phyloP scores from a whole-genome alignment of 1,140 invertebrate species.

The Ridgeia piscesae region DNA sequence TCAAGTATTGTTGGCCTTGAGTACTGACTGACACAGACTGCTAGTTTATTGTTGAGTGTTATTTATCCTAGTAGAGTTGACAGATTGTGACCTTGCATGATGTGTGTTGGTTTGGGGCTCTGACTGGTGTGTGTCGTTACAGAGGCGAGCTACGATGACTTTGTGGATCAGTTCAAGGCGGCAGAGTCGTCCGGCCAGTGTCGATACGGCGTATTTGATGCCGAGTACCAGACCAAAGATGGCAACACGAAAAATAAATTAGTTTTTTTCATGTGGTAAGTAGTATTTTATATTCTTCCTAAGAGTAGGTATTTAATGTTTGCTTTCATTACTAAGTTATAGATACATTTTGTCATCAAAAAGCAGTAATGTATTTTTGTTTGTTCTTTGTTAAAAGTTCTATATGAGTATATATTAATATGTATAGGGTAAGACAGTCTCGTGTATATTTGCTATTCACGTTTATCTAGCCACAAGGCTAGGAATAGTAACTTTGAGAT shows the following conservation, averaged over 20 bases:
- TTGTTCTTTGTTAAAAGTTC: not conserved
- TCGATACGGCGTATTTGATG: slow-evolving; percentile 28
- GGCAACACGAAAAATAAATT: slow-evolving; percentile 24
- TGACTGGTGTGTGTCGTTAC: not conserved
- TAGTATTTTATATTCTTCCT: not conserved
- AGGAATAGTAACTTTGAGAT: too few species aligned
- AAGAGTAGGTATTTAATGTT: not conserved
- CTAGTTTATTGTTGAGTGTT: not conserved
- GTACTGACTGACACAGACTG: not conserved
- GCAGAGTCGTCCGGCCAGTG: slow-evolving; percentile 22
- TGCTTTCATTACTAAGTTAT: not conserved
- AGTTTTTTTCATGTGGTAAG: slow-evolving; percentile 30
- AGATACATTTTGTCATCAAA: not conserved
- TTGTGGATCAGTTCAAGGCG: slow-evolving; percentile 23
- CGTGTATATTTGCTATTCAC: too few species aligned
- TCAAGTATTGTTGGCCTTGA: not conserved
- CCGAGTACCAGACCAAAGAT: slow-evolving; percentile 24
- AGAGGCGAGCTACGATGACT: slow-evolving; percentile 31
- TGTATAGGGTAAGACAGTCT: not conserved
- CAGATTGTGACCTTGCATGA: not conserved
- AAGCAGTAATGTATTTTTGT: not conserved
- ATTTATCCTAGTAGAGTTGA: not conserved
- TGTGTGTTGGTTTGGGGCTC: not conserved
- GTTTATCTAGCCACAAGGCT: too few species aligned
- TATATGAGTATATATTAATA: not conserved